A percentile compares a stretch with the other conserved stretches of the same genome.
Evolutionary conservation across 2,113 vertebrate species (phyloP).

Genomic region (Bos indicus): DNA sequence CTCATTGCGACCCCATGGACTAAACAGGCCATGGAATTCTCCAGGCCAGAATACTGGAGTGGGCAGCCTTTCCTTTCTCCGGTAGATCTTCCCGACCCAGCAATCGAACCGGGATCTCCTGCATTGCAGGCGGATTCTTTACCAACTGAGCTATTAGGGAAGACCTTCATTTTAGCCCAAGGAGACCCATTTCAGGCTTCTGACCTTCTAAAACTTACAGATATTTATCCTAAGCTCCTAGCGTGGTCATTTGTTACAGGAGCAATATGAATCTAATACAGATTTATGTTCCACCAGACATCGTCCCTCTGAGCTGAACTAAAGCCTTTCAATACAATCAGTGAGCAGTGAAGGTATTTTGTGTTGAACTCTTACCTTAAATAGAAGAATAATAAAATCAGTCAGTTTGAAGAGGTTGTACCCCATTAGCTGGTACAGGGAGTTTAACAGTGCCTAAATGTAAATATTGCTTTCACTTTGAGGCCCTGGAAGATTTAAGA

Average conservation of each 20-base stretch:
- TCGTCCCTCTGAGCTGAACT: neutral
- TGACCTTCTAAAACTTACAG: neutral
- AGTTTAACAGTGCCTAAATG: neutral
- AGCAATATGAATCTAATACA: neutral
- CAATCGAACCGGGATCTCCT: neutral
- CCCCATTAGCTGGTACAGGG: neutral
- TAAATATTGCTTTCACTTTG: neutral
- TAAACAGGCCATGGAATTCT: neutral
- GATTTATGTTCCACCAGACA: neutral
- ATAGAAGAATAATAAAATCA: neutral
- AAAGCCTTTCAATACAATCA: neutral
- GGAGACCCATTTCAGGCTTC: neutral
- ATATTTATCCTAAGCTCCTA: neutral
- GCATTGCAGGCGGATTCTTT: neutral
- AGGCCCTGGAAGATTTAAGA: neutral
- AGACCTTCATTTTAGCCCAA: neutral
- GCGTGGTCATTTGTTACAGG: neutral
- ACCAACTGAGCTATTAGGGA: neutral
- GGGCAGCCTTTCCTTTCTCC: neutral
- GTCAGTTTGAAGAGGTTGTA: neutral
- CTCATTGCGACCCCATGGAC: accelerated
- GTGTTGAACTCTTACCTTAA: neutral
- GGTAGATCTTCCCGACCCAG: neutral
- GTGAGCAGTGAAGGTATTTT: neutral
- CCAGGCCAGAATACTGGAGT: neutral